Evolutionary conservation across 2,113 vertebrate species (phyloP), one percentile per base, ranked within the genome.

Genomic region (Tichodroma muraria): DNA sequence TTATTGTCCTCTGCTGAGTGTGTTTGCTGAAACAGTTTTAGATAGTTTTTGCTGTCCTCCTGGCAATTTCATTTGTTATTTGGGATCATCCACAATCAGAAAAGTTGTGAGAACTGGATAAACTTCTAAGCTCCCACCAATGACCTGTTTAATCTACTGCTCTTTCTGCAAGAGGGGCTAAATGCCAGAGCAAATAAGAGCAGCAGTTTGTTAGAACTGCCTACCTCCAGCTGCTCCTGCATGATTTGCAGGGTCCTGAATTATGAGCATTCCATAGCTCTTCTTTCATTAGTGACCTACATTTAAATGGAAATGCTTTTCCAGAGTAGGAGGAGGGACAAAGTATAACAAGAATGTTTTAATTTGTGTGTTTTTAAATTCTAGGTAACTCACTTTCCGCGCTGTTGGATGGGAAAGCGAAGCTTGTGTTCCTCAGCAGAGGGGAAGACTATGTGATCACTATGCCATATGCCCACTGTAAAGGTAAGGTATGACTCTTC

Each of bases 401-500:
- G 1, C 98, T 99, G 91, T 96, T 99, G 94, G 99, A 99, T 19
- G 99, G 99, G 56, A 98, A 98, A 96, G 99, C 99, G 71, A 98
- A 98, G 19, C 98, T 99, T 65, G 96, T 96, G 33, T 98, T 99
- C 93, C 96, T 99, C 64, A 98, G 80, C 93, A 98, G 98, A 33
- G 98, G 97, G 2, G 99, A 99, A 94, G 98, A 99, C 22, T 99
- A 99, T 80, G 88, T 98, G 80, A 99, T 99, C 95, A 99, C 99
- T 38, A 99, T 99, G 99, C 99, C 99, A 31, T 99, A 99, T 0
- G 99, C 99, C 65, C 99, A 99, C 97, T 99, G 99, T 95, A 99
- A 98, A 99, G 99, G 99, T 99, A 97, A 95, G 82, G 42, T 20
- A 4, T 19, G 22, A 10, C 15, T 50, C 35, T 59, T 88, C 47